Conservation (phyloP, 2,113 vertebrate genomes). For the Ceuthmochares aereus region DNA sequence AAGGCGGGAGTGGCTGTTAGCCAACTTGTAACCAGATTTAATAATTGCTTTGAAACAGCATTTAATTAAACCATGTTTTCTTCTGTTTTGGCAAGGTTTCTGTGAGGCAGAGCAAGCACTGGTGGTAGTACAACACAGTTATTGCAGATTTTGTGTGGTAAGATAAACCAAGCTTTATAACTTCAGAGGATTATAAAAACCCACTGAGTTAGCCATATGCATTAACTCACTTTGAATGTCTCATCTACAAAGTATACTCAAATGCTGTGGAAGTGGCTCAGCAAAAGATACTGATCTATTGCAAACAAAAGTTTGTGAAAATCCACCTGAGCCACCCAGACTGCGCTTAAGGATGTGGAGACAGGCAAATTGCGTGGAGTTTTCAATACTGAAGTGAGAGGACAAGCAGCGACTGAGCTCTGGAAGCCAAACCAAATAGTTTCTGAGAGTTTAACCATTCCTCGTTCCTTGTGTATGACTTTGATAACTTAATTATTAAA, state of each 20-base stretch:
- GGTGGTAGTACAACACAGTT: not conserved
- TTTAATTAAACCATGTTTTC: not conserved
- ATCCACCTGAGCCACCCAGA: slow-evolving; percentile 36
- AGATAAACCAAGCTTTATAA: not conserved
- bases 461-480: not conserved
- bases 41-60: not conserved
- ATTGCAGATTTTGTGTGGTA: not conserved
- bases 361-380: slow-evolving; percentile 17
- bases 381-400: slow-evolving; percentile 28
- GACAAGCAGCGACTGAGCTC: slow-evolving; percentile 27
- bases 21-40: not conserved
- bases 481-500: slow-evolving; percentile 14
- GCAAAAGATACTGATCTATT: slow-evolving; percentile 46
- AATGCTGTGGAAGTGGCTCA: not conserved
- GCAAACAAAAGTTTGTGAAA: slow-evolving; percentile 22
- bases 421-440: not conserved
- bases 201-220: not conserved
- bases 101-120: not conserved
- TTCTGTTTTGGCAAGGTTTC: not conserved
- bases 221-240: slow-evolving; percentile 25
- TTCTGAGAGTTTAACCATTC: slow-evolving; percentile 10
- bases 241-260: not conserved
- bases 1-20: not conserved
- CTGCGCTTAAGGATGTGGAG: slow-evolving; percentile 16
- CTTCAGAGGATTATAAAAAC: not conserved